Percentiles rank a stretch among this genome's conserved stretches.
phyloP scores from a whole-genome alignment of 2,797 vertebrate genomes.

The Pangasius larnaudii region DNA sequence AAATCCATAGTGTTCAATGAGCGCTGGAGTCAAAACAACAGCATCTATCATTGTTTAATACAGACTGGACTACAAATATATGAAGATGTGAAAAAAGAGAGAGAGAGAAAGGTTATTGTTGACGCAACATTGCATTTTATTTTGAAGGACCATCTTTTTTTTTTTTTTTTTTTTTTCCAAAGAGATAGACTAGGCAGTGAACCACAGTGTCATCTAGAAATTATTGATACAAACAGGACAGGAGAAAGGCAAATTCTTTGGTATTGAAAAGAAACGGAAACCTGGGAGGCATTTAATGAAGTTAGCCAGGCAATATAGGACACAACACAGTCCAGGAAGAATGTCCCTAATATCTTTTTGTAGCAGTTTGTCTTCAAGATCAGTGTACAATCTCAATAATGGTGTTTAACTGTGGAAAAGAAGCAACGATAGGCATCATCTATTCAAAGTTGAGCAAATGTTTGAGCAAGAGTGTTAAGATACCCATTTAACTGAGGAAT shows the following conservation, averaged over 20 bases:
- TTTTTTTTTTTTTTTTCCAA: background rate
- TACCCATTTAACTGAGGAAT: background rate
- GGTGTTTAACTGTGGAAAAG: background rate
- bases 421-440: background rate
- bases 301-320: background rate
- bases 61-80: background rate
- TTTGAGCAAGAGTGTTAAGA: background rate
- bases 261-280: slow-evolving; percentile 47
- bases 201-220: slow-evolving; percentile 43
- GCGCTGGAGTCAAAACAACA: background rate
- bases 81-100: background rate
- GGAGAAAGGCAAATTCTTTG: slow-evolving; percentile 49
- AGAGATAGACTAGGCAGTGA: slow-evolving; percentile 30
- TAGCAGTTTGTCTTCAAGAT: background rate
- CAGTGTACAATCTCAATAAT: background rate
- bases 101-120: background rate
- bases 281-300: slow-evolving; percentile 3
- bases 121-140: slow-evolving; percentile 32
- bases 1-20: background rate
- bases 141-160: slow-evolving; percentile 5
- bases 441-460: background rate
- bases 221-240: slow-evolving; percentile 10
- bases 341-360: background rate
- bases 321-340: background rate
- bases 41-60: background rate